Evolutionary conservation across 1,140 invertebrate species (phyloP).

Genomic region (Drosophila cardini): DNA sequence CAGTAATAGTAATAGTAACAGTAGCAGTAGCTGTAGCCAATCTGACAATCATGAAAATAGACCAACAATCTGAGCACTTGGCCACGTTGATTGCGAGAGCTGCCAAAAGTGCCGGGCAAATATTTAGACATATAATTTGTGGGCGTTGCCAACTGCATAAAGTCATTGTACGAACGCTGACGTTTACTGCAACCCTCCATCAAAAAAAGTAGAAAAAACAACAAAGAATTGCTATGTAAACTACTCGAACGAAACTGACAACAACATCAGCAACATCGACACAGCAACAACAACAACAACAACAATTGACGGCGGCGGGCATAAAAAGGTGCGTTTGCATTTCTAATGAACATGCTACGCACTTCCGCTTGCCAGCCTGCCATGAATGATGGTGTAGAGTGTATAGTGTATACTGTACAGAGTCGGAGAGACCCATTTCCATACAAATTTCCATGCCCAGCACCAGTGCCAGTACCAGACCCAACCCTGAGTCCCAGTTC

Average conservation of each 20-base stretch:
- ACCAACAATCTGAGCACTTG: constrained; percentile 65
- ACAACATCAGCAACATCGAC: constrained; percentile 35
- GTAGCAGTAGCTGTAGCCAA: constrained; percentile 39
- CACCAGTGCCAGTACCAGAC: no score
- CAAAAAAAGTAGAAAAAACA: constrained; percentile 12
- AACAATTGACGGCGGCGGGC: constrained; percentile 26
- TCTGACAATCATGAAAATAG: constrained; percentile 43
- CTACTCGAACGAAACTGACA: constrained; percentile 59
- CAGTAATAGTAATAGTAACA: constrained; percentile 30
- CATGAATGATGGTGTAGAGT: constrained; percentile 67
- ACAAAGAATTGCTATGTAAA: constrained; percentile 47
- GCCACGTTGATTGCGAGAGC: constrained; percentile 68
- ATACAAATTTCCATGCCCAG: constrained; percentile 21
- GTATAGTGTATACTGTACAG: neutral
- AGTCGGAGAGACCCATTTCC: constrained; percentile 22
- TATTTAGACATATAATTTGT: constrained; percentile 79
- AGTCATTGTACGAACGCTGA: constrained; percentile 63
- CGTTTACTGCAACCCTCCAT: constrained; percentile 11
- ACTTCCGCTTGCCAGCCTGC: constrained; percentile 70
- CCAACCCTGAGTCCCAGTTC: constrained; percentile 11
- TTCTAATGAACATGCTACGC: constrained; percentile 83
- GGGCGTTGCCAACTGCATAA: constrained; percentile 52
- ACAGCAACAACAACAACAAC: neutral
- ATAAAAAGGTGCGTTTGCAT: constrained; percentile 80
- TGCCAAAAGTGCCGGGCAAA: constrained; percentile 74